Percentiles rank a stretch among this genome's conserved stretches.
phyloP scores from a whole-genome alignment of 2,113 vertebrate genomes.

The Sinocyclocheilus maitianheensis region DNA sequence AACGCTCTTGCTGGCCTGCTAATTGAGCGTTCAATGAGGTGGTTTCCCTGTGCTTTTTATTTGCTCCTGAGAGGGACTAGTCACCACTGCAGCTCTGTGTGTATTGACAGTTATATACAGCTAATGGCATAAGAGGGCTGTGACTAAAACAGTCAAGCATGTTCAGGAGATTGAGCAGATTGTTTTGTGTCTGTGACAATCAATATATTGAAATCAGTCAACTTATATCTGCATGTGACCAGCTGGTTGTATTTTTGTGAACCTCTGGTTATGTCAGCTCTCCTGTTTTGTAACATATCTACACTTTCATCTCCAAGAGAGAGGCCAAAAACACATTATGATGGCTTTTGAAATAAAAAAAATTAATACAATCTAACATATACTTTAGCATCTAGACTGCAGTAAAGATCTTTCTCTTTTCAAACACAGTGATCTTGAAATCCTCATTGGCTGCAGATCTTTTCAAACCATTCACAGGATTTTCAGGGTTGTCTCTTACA shows the following conservation, averaged over 20 bases:
- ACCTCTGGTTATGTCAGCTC: neutral
- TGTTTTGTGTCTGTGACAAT: neutral
- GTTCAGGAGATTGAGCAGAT: neutral
- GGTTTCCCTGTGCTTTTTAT: neutral
- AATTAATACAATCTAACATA: neutral
- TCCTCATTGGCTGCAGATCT: neutral
- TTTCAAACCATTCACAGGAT: slow-evolving; percentile 23
- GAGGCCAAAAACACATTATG: neutral
- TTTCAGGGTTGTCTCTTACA: slow-evolving; percentile 13
- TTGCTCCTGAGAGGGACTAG: neutral
- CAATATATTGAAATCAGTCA: slow-evolving; percentile 7
- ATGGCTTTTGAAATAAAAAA: neutral
- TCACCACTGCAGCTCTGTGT: neutral
- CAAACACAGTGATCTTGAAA: neutral
- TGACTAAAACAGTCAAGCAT: slow-evolving; percentile 8
- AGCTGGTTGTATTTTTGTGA: neutral
- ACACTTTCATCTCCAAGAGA: neutral
- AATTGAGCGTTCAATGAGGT: slow-evolving; percentile 23
- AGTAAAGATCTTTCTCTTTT: slow-evolving; percentile 5
- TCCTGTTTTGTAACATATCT: neutral
- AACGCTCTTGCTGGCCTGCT: neutral
- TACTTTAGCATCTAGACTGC: neutral
- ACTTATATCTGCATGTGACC: neutral
- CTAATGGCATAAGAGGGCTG: neutral
- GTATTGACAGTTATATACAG: neutral